Base-by-base conservation (phyloP, 2,113 vertebrate species). In the Trogon melanurus region DNA sequence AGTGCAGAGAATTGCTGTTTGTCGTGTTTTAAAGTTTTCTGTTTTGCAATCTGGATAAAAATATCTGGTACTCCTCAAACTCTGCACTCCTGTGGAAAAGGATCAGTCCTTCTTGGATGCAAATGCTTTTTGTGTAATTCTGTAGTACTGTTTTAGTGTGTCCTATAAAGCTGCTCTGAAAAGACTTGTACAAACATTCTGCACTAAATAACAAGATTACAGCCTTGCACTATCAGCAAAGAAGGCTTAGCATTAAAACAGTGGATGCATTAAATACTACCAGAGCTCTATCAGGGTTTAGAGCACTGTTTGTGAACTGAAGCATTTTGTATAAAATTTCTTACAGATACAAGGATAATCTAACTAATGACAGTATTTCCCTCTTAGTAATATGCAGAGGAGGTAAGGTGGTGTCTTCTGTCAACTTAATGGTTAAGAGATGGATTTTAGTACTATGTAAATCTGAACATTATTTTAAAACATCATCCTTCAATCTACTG, bases 391-490 rank as follows among this genome's bases (percentile, higher is more conserved):
- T 56, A 57, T 21, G 23, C 41, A 88, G 64, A 81, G 25, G 56
- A 60, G 29, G 36, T 36, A 57, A 56, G 27, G 36, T 53, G n/a
- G 15, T 75, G 10, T 85, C 58, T 92, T 81, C 48, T 84, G 38
- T 32, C 29, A 66, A 69, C 3, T 45, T 62, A 57, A 64, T 62
- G 44, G 30, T 78, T 87, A 80, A 85, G 41, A 89, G 29, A 64
- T 60, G 70, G 48, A 72, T 85, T 95, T 29, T 86, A 50, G 21
- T 73, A 19, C 29, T 80, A 54, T 50, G 7, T 78, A 51, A 79
- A 88, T 71, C 47, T 78, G 70, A 86, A 64, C 36, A 70, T 89
- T 85, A 64, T 96, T 92, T 94, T 91, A 60, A 82, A 91, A 45
- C 30, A 65, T 58, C 51, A 85, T 6, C 29, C 75, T 93, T 23